These are phyloP conservation scores for Hirtodrosophila cameraria DNA, from an alignment of 2,888 invertebrate species.

Conservation along the genomic window DNA sequence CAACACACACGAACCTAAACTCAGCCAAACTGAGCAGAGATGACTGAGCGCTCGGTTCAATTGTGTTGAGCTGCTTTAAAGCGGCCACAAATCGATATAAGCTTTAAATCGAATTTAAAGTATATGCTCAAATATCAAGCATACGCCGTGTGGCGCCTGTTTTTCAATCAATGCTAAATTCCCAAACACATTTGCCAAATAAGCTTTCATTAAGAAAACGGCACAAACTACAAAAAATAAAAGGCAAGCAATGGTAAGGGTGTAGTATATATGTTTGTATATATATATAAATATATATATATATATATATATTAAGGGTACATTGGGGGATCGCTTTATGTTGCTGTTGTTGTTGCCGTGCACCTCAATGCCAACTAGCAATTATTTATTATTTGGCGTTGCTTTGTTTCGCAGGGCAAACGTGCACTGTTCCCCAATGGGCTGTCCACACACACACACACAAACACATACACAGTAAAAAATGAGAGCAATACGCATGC, in stretches of 20 bases:
- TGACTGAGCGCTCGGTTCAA: constrained; percentile 1
- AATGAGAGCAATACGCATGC: constrained; percentile 74
- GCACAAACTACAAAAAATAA: constrained; percentile 30
- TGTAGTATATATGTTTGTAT: no score
- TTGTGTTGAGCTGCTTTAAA: constrained; percentile 44
- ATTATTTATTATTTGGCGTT: constrained; percentile 78
- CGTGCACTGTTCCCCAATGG: constrained; percentile 62
- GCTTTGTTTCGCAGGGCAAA: constrained; percentile 74
- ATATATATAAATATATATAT: no score
- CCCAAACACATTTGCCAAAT: constrained; percentile 38
- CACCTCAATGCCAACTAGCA: constrained; percentile 79
- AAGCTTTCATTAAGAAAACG: constrained; percentile 74
- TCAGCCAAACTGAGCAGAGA: constrained; percentile 7
- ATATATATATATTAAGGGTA: constrained; percentile 17
- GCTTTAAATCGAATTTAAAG: constrained; percentile 45
- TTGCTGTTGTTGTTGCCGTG: constrained; percentile 33
- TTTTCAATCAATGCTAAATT: constrained; percentile 51
- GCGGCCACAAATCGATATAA: constrained; percentile 66
- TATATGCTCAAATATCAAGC: constrained; percentile 34
- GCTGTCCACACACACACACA: constrained; percentile 31
- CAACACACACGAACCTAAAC: constrained; percentile 42
- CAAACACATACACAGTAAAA: constrained; percentile 25
- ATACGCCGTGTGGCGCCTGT: constrained; percentile 61
- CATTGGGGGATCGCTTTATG: constrained; percentile 33
- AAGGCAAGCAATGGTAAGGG: no score